These are phyloP conservation scores for Myrmecobius fasciatus DNA, from an alignment of 2,113 vertebrate species.

Conservation along the genomic window DNA sequence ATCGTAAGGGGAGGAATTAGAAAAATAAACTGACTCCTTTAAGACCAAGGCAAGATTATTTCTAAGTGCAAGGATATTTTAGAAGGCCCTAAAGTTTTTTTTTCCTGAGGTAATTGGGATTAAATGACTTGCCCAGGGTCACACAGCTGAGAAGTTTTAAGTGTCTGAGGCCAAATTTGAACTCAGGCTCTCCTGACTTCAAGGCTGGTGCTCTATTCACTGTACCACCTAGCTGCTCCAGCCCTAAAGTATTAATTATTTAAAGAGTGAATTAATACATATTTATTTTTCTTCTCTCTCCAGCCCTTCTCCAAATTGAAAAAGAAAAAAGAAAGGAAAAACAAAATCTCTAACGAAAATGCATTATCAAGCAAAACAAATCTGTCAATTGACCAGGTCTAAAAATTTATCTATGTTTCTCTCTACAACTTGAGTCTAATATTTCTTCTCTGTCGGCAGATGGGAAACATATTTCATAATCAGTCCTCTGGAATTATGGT, in stretches of 20 bases:
- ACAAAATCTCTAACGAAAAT: neutral
- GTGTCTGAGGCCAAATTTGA: no score
- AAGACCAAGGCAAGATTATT: neutral
- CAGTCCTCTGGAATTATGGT: neutral
- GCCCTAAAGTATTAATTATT: neutral
- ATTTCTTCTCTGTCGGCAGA: neutral
- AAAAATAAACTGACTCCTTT: neutral
- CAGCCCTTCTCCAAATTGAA: neutral
- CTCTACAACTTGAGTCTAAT: neutral
- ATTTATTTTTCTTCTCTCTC: neutral
- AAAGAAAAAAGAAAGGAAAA: neutral
- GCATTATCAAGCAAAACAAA: neutral
- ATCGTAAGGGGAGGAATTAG: neutral
- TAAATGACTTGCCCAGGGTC: no score
- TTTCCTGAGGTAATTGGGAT: no score
- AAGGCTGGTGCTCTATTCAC: no score
- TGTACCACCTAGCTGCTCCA: no score
- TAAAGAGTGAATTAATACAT: neutral
- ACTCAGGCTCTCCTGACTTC: no score
- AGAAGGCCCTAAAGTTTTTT: no score
- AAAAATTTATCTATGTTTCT: neutral
- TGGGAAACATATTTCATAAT: neutral
- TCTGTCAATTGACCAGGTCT: neutral
- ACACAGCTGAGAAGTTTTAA: no score
- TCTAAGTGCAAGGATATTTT: neutral